A percentile compares a stretch with the other conserved stretches of the same genome.
phyloP scores from a whole-genome alignment of 1,140 invertebrate genomes.

The Oryctes rhinoceros region DNA sequence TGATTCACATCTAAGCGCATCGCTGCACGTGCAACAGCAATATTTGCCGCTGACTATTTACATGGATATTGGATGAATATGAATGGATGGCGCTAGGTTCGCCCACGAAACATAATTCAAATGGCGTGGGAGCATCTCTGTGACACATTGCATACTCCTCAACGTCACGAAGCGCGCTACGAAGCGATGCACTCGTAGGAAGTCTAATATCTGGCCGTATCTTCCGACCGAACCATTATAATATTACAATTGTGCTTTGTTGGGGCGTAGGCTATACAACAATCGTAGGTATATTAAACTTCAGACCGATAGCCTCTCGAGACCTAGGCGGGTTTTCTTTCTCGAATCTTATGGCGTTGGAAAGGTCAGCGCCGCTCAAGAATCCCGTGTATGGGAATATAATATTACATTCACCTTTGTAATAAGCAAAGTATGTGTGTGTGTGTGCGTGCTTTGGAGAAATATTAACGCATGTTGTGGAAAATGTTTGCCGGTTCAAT shows the following conservation, averaged over 20 bases:
- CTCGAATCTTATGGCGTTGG: background rate
- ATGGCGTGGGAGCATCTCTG: constrained; percentile 17
- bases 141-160: background rate
- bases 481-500: no score
- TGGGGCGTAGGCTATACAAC: constrained; percentile 11
- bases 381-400: background rate
- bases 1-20: no score
- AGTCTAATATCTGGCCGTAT: constrained; percentile 21
- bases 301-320: constrained; percentile 3
- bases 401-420: background rate
- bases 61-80: background rate
- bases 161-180: background rate
- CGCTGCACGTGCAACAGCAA: background rate
- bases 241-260: constrained; percentile 18
- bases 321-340: background rate
- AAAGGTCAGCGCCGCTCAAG: constrained; percentile 2
- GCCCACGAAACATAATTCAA: constrained; percentile 1
- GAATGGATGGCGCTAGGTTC: constrained; percentile 2
- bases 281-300: constrained; percentile 19
- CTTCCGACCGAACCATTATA: constrained; percentile 13
- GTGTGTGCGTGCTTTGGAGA: no score
- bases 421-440: no score
- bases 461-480: no score
- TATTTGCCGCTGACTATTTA: background rate
- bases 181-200: background rate